A percentile compares a stretch with the other conserved stretches of the same genome.
phyloP scores from a whole-genome alignment of 2,797 vertebrate genomes.

The Hippoglossus hippoglossus region DNA sequence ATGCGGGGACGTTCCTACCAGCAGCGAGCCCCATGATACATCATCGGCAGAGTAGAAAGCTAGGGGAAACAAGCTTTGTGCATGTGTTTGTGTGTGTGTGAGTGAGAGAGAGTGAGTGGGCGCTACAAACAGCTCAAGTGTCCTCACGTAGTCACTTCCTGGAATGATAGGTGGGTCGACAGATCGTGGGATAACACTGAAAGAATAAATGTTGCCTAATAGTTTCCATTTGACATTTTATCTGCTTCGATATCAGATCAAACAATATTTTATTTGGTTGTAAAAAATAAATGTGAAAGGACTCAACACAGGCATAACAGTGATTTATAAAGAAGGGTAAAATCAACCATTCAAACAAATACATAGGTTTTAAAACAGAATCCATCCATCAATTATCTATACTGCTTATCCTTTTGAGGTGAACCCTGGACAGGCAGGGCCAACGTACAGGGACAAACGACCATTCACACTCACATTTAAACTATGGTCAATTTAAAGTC shows the following conservation, averaged over 20 bases:
- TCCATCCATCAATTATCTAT: too few relatives aligned
- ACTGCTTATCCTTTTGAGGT: too few relatives aligned
- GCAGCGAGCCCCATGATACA: conserved; percentile 1
- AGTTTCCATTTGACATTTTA: neutral
- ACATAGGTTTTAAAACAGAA: neutral
- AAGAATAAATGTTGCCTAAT: neutral
- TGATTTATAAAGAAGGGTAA: neutral
- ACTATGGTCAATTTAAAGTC: too few relatives aligned
- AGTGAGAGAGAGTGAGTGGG: neutral
- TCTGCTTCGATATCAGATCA: neutral
- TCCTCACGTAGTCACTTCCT: neutral
- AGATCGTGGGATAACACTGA: neutral
- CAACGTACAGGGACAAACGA: too few relatives aligned
- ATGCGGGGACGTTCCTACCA: conserved; percentile 29
- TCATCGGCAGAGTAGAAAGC: neutral
- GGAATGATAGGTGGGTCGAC: conserved; percentile 2
- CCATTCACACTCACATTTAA: too few relatives aligned
- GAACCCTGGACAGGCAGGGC: too few relatives aligned
- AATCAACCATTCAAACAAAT: neutral
- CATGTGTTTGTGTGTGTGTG: neutral
- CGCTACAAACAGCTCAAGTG: conserved; percentile 8
- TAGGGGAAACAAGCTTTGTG: neutral
- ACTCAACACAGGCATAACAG: too few relatives aligned
- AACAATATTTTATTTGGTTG: neutral
- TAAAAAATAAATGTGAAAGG: neutral